A percentile compares a stretch with the other conserved stretches of the same genome.
These are phyloP conservation scores for Mycteria americana DNA, from an alignment of 2,797 vertebrate genomes.

Conservation along the genomic window DNA sequence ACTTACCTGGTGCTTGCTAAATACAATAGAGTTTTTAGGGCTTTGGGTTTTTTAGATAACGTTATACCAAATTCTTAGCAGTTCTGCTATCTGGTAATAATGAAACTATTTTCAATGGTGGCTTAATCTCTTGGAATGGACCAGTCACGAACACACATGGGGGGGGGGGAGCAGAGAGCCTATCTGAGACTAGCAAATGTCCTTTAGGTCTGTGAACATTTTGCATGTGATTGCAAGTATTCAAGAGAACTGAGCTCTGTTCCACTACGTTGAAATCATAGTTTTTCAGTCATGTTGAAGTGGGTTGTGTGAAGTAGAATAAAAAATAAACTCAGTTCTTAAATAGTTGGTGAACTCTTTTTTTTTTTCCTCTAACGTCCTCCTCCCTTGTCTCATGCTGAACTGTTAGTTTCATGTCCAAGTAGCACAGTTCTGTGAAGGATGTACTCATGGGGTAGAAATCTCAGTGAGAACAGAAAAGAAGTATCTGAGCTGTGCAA, in stretches of 20 bases:
- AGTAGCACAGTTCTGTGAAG: background rate
- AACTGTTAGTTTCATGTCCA: background rate
- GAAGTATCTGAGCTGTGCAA: background rate
- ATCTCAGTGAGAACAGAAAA: background rate
- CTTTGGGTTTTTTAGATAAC: background rate
- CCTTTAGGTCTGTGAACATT: background rate
- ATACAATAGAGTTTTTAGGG: background rate
- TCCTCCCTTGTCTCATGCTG: background rate
- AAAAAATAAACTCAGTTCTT: background rate
- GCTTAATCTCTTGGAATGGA: background rate
- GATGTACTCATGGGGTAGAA: background rate
- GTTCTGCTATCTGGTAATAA: background rate
- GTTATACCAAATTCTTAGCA: too few species aligned
- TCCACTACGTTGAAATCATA: background rate
- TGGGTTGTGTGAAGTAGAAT: background rate
- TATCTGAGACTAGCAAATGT: background rate
- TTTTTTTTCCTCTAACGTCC: background rate
- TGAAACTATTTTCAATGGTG: background rate
- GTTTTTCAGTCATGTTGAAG: background rate
- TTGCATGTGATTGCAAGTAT: background rate
- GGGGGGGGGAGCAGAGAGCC: fast-evolving
- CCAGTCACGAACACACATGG: fast-evolving
- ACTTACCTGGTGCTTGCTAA: background rate
- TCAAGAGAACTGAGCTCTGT: background rate
- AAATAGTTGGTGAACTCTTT: background rate